Evolutionary conservation across 92 coral and sea anemone genomes (phyloP).

Genomic region (Chrysogorgia sp.): DNA sequence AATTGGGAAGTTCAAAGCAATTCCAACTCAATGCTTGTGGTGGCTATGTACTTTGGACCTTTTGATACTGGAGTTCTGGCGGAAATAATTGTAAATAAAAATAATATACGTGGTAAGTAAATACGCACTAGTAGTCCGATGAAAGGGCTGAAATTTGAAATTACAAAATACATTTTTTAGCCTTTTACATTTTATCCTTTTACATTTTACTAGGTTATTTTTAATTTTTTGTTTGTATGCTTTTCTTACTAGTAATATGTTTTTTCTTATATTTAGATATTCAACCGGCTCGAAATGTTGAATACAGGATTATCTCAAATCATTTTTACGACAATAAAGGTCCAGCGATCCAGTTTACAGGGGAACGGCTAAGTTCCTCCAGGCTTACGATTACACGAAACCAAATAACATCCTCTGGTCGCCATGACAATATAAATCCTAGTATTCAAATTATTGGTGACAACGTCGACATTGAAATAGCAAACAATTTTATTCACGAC

Average conservation of each 20-base stretch:
- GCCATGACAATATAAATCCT: background rate
- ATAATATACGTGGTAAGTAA: background rate
- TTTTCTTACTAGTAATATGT: too few species aligned
- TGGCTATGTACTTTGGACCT: background rate
- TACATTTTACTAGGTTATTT: too few species aligned
- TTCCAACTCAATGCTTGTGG: background rate
- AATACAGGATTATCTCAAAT: background rate
- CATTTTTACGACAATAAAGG: background rate
- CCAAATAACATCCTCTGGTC: background rate
- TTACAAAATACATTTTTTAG: background rate
- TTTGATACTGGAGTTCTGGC: background rate
- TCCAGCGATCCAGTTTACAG: background rate
- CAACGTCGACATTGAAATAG: constrained; percentile 2
- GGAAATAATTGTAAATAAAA: background rate
- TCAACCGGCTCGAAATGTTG: too few species aligned
- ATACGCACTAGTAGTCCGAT: too few species aligned
- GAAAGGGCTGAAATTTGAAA: too few species aligned
- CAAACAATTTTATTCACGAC: background rate
- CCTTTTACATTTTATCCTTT: background rate
- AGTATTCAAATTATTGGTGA: background rate
- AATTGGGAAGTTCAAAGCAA: background rate
- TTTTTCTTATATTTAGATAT: too few species aligned
- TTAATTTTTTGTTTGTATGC: too few species aligned
- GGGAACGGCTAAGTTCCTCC: background rate
- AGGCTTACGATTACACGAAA: constrained; percentile 2